Evolutionary conservation across 2,888 invertebrate genomes (phyloP).

Genomic region (Acrobasis suavella): DNA sequence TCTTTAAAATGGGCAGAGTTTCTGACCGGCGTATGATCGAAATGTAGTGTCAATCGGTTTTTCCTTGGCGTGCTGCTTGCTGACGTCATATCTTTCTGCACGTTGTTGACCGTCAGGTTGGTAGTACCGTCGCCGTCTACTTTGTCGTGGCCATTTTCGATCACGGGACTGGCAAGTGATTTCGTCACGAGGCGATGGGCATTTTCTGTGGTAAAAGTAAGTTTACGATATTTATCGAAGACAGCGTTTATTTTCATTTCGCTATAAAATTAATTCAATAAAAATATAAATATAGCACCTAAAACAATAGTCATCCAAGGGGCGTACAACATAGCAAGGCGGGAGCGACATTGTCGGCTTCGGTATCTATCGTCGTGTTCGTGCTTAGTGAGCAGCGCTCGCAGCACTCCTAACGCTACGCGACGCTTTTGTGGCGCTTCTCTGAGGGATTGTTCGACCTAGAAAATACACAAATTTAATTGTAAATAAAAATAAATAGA

Average conservation of each 20-base stretch:
- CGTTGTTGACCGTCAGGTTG: conserved; percentile 41
- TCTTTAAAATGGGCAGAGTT: conserved; percentile 90
- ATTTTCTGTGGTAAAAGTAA: conserved; percentile 83
- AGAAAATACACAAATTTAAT: neutral
- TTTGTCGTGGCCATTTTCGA: conserved; percentile 68
- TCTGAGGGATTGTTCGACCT: conserved; percentile 92
- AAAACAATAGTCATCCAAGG: conserved; percentile 93
- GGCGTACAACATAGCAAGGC: conserved; percentile 94
- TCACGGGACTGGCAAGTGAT: conserved; percentile 58
- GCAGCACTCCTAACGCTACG: conserved; percentile 89
- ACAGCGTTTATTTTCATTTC: too few species aligned
- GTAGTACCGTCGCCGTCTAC: conserved; percentile 58
- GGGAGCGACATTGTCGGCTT: conserved; percentile 89
- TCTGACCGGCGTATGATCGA: conserved; percentile 86
- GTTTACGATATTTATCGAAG: too few species aligned
- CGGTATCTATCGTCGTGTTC: conserved; percentile 95
- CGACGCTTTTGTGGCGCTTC: conserved; percentile 92
- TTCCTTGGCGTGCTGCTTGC: conserved; percentile 79
- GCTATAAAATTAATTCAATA: too few species aligned
- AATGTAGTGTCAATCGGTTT: conserved; percentile 87
- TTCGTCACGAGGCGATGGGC: conserved; percentile 85
- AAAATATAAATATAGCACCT: conserved; percentile 48
- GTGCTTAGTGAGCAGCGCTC: conserved; percentile 96
- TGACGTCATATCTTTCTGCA: conserved; percentile 58
- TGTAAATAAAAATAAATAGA: too few species aligned